Base-by-base conservation (phyloP, 1,140 invertebrate species). In the Heliconius eleuchia region DNA sequence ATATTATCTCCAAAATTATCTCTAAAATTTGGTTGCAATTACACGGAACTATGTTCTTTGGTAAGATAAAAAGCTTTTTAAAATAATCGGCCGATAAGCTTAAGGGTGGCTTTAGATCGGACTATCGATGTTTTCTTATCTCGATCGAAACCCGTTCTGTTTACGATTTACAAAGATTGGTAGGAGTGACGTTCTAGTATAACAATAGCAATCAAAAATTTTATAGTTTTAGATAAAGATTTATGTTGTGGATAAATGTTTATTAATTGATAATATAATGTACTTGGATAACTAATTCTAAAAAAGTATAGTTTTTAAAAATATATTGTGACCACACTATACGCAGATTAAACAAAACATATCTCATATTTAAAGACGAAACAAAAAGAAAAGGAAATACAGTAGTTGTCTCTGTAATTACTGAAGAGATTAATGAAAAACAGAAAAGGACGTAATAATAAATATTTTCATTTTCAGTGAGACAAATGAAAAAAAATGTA, bases 41-140 rank as follows among this genome's bases (percentile, higher is more conserved):
- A 73, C 72, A 52, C 6, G 55, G 23, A n/a, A 9, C 7, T n/a
- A 74, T 13, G 19, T 74, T 8, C 8, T 39, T 46, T 74, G 16
- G 23, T n/a, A 27, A 74, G 23, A 74, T 74, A 52, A 74, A 73
- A 74, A 46, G n/a, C 18, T 72, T 77, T 81, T 81, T 50, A 60
- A 75, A 57, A 77, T 66, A 66, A 74, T 74, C 71, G 55, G 30
- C 46, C 74, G 82, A 83, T 81, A 83, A 79, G 74, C 52, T 76
- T 80, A 79, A 80, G 79, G 82, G 82, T 81, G 79, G 73, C 52
- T 73, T 74, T 71, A 82, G 77, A 83, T 83, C 79, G 77, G 34
- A 55, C 76, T 74, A 81, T 83, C 79, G 77, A 81, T 80, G 82
- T 80, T 80, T 75, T 60, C 74, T 84, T 84, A 84, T 84, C 83